A percentile compares a stretch with the other conserved stretches of the same genome.
Evolutionary conservation across 1,140 invertebrate genomes (phyloP).

Genomic region (Charaxes varanes): DNA sequence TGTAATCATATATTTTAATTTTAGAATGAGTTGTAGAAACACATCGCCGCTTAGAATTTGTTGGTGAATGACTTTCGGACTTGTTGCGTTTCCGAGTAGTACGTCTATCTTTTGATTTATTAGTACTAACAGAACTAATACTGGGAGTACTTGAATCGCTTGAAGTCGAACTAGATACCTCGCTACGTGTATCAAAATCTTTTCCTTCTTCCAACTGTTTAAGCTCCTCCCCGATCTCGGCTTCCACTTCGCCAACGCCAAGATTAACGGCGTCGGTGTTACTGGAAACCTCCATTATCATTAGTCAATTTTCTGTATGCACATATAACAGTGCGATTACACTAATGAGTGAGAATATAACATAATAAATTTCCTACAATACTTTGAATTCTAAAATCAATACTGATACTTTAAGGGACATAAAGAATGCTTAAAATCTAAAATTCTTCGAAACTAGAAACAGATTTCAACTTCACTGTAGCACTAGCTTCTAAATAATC

Average conservation of each 20-base stretch:
- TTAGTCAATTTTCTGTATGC: conserved; percentile 12
- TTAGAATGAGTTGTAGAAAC: conserved; percentile 55
- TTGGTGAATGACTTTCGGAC: conserved; percentile 71
- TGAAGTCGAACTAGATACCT: conserved; percentile 83
- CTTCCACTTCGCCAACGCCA: conserved; percentile 81
- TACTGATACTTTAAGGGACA: too few relatives aligned
- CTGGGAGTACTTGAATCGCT: conserved; percentile 81
- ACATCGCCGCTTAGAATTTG: conserved; percentile 69
- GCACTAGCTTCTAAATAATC: too few relatives aligned
- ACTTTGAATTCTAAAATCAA: too few relatives aligned
- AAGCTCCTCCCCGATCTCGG: conserved; percentile 82
- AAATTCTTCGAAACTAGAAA: too few relatives aligned
- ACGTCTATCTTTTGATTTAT: conserved; percentile 70
- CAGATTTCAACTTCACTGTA: too few relatives aligned
- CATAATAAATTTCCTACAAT: too few relatives aligned
- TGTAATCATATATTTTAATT: conserved; percentile 87
- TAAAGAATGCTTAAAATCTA: too few relatives aligned
- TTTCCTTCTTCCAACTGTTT: conserved; percentile 79
- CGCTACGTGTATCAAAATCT: conserved; percentile 84
- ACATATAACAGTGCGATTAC: too few relatives aligned
- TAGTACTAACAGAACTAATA: conserved; percentile 81
- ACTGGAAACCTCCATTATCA: conserved; percentile 68
- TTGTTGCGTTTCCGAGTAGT: conserved; percentile 70
- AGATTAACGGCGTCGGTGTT: conserved; percentile 80
- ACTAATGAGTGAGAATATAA: too few relatives aligned